These are phyloP conservation scores for Wasmannia auropunctata DNA, from an alignment of 1,140 invertebrate genomes.

Conservation along the genomic window DNA sequence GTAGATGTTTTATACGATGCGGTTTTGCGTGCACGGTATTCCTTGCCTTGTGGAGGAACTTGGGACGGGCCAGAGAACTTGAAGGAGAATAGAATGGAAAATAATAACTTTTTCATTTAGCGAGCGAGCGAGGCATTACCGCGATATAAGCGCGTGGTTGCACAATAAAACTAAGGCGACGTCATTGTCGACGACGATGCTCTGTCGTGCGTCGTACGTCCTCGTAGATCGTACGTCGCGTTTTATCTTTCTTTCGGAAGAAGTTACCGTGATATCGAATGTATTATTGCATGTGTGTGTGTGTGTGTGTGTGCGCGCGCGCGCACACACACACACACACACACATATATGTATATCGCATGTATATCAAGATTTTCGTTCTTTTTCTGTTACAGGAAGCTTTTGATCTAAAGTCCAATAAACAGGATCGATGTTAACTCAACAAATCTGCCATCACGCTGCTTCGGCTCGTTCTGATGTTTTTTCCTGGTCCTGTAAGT, in stretches of 20 bases:
- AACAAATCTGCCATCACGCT: neutral
- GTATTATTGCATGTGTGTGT: conserved; percentile 67
- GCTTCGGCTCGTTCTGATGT: neutral
- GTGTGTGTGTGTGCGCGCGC: too few species aligned
- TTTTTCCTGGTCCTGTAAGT: conserved; percentile 58
- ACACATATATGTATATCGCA: conserved; percentile 33
- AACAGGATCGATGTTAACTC: conserved; percentile 19
- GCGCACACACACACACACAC: too few species aligned
- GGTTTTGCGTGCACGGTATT: conserved; percentile 29
- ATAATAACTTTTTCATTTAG: conserved; percentile 77
- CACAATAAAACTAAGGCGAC: conserved; percentile 68
- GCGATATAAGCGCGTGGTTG: conserved; percentile 60
- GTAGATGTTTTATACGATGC: conserved; percentile 27
- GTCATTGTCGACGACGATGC: conserved; percentile 50
- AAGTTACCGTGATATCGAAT: conserved; percentile 63
- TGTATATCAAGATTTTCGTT: conserved; percentile 66
- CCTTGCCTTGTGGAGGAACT: conserved; percentile 24
- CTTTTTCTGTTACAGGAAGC: conserved; percentile 60
- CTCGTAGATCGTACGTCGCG: conserved; percentile 25
- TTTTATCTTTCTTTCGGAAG: conserved; percentile 51
- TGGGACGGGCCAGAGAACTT: conserved; percentile 24
- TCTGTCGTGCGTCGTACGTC: conserved; percentile 23
- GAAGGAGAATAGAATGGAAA: conserved; percentile 68
- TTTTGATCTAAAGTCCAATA: neutral
- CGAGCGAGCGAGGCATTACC: conserved; percentile 68